Evolutionary conservation across 2,888 invertebrate species (phyloP).

Genomic region (Smittia sp.): DNA sequence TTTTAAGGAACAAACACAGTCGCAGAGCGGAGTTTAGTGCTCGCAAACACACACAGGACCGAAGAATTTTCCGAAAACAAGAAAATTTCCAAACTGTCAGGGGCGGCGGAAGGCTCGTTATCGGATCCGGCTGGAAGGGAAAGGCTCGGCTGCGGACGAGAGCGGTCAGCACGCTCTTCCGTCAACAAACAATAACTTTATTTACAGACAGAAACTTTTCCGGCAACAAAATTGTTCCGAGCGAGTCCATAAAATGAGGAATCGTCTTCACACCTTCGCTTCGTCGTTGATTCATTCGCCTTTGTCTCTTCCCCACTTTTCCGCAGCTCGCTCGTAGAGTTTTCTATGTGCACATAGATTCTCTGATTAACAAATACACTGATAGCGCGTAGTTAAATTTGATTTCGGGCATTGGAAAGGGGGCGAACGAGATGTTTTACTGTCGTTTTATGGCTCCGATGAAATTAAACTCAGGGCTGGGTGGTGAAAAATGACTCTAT

Average conservation of each 20-base stretch:
- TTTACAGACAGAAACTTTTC: background rate
- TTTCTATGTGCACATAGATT: slow-evolving; percentile 1
- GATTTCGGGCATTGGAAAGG: background rate
- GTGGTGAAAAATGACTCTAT: slow-evolving; percentile 37
- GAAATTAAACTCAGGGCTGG: slow-evolving; percentile 1
- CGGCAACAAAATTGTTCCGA: background rate
- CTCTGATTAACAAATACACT: slow-evolving; percentile 4
- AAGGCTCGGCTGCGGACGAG: too few species aligned
- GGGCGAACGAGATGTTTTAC: background rate
- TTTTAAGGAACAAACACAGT: background rate
- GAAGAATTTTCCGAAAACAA: background rate
- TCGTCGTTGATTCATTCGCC: background rate
- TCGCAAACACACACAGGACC: background rate
- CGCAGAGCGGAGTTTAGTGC: background rate
- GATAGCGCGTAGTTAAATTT: slow-evolving; percentile 12
- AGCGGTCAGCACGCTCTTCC: too few species aligned
- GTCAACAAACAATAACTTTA: too few species aligned
- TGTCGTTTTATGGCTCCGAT: slow-evolving; percentile 8
- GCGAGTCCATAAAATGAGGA: background rate
- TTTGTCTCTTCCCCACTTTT: background rate
- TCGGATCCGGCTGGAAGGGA: too few species aligned
- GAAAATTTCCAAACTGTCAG: background rate
- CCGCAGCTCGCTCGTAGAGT: too few species aligned
- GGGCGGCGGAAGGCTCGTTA: background rate
- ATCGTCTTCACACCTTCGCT: background rate